phyloP scores from a whole-genome alignment of 2,113 vertebrate genomes.

The Pimephales promelas region DNA sequence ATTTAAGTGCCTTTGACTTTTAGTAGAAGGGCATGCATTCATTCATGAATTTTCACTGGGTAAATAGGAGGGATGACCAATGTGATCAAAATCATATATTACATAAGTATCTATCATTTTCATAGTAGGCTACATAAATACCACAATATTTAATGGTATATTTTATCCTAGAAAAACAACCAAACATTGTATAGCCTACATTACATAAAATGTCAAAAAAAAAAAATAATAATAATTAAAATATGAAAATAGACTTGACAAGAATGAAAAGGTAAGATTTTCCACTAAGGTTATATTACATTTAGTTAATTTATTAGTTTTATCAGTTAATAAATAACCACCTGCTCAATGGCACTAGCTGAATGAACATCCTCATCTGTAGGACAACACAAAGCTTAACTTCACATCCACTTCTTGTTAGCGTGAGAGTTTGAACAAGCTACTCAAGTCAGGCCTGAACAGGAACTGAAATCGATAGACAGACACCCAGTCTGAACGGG shows the following conservation, averaged over 20 bases:
- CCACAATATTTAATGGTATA: too few species aligned
- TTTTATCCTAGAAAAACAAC: not conserved
- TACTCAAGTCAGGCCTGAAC: conserved; percentile 2
- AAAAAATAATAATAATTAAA: too few species aligned
- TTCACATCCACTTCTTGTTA: conserved; percentile 30
- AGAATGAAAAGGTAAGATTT: not conserved
- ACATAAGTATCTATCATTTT: not conserved
- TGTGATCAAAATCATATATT: not conserved
- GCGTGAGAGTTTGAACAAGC: not conserved
- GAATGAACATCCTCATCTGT: not conserved
- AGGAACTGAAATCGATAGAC: not conserved
- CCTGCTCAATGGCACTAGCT: not conserved
- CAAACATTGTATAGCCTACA: not conserved
- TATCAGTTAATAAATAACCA: not conserved
- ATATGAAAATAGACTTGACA: too few species aligned
- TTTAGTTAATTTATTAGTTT: too few species aligned
- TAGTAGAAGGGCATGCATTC: not conserved
- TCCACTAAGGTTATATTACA: not conserved
- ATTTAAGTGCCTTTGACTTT: not conserved
- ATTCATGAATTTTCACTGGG: not conserved
- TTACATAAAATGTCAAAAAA: not conserved
- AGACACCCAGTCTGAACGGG: not conserved
- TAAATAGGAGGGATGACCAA: not conserved
- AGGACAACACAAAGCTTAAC: conserved; percentile 28
- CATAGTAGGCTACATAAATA: too few species aligned